These are phyloP conservation scores for Oreotrochilus melanogaster DNA, from an alignment of 2,113 vertebrate genomes.

Conservation along the genomic window DNA sequence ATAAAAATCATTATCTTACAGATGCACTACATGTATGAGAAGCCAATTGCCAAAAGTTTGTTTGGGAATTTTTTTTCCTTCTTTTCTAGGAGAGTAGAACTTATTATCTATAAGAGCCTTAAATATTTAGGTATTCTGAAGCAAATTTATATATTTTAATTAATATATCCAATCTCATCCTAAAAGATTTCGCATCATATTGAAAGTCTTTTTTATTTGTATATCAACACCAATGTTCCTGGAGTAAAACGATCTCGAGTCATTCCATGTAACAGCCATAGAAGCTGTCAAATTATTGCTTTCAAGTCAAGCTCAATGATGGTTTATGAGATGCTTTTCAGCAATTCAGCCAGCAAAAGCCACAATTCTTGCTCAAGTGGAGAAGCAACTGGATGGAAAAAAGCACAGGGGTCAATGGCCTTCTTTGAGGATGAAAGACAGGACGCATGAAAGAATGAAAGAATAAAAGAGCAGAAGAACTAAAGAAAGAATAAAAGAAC, in stretches of 20 bases:
- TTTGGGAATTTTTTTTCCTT: background rate
- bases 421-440: background rate
- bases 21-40: background rate
- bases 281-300: conserved; percentile 18
- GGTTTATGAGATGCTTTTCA: conserved; percentile 18
- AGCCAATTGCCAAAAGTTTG: background rate
- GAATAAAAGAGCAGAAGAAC: too few species aligned
- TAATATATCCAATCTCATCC: background rate
- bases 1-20: background rate
- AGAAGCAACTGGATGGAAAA: conserved; percentile 52
- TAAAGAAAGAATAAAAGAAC: too few species aligned
- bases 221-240: background rate
- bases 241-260: background rate
- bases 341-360: conserved; percentile 60
- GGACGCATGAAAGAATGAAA: background rate
- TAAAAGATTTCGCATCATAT: background rate
- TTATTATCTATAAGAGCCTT: background rate
- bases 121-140: background rate
- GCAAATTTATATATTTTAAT: background rate
- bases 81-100: background rate
- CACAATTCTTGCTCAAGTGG: conserved; percentile 66
- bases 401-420: background rate
- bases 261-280: background rate
- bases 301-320: conserved; percentile 13
- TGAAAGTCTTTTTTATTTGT: background rate